These are phyloP conservation scores for Plebejus melissa DNA, from an alignment of 2,888 invertebrate species.

Conservation along the genomic window DNA sequence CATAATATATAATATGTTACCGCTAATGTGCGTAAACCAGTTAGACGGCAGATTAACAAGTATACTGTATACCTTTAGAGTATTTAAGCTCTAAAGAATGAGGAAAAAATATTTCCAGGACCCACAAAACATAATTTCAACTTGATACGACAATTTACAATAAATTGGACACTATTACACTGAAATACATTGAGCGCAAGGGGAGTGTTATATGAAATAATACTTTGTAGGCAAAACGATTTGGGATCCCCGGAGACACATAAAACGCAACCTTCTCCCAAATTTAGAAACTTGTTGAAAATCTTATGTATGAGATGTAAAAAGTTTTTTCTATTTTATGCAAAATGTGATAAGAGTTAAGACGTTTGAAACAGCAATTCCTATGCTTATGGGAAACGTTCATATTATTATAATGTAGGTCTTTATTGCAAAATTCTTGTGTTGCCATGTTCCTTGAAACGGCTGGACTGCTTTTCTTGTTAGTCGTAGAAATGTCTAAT, in stretches of 20 bases:
- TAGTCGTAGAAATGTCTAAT: too few relatives aligned
- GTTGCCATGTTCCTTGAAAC: too few relatives aligned
- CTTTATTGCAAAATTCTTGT: too few relatives aligned
- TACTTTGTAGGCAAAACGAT: constrained; percentile 68
- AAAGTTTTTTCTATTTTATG: constrained; percentile 43
- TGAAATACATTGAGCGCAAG: constrained; percentile 38
- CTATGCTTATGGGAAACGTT: background rate
- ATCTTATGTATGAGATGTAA: constrained; percentile 58
- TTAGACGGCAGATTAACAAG: too few relatives aligned
- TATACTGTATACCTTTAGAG: too few relatives aligned
- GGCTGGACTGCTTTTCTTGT: too few relatives aligned
- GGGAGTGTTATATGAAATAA: constrained; percentile 64
- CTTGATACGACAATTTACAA: constrained; percentile 21
- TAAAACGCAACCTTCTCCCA: constrained; percentile 67
- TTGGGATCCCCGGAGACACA: constrained; percentile 56
- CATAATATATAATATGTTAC: too few relatives aligned
- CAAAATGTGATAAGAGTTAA: constrained; percentile 30
- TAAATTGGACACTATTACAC: constrained; percentile 15
- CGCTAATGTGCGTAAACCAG: too few relatives aligned
- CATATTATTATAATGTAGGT: background rate
- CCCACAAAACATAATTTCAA: background rate
- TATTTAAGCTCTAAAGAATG: too few relatives aligned
- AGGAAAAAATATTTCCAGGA: too few relatives aligned
- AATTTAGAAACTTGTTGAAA: constrained; percentile 71
- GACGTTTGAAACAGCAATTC: background rate